Base-by-base conservation (phyloP, 2,797 vertebrate species). In the Argyrosomus regius region DNA sequence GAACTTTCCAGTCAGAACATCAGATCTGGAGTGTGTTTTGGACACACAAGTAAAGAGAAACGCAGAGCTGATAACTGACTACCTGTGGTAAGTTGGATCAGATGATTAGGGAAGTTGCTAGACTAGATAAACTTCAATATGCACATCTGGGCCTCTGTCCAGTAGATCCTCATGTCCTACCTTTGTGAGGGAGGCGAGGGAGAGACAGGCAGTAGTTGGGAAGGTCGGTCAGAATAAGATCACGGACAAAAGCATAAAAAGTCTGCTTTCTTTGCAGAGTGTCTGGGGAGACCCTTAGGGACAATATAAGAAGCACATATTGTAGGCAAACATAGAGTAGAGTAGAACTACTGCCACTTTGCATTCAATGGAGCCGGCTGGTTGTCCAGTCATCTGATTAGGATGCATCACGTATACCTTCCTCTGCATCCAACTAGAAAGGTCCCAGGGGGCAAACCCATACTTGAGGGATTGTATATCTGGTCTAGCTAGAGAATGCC, bases 41-140 rank as follows among this genome's bases (percentile, higher is more conserved):
- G 56, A 77, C 46, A 61, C 39, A 56, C 1, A 3, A 68, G 54
- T 80, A 41, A 75, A 58, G 67, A 77, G 75, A 75, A 83, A 58
- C 26, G 54, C 63, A 82, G 75, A 68, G 31, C 53, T 50, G 58
- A 69, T 60, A 63, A 67, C 28, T 72, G 58, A 78, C 73, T 79
- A 75, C 71, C 71, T 43, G 66, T 26, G 17, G 66, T 65, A 24
- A 72, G 8, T 45, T 75, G 69, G 60, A 79, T 69, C 39, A 50
- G 66, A 65, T 54, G 43, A 58, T 45, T 11, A 16, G 20, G 50
- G 60, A 52, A 65, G 6, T 63, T 83, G 61, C 66, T 80, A 31
- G 18, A 75, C 22, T 56, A 59, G n/a, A 85, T 78, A 61, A 81
- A 77, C 39, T 13, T 81, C 65, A 73, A 61, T 45, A 16, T 52